Conservation (phyloP, 2,888 invertebrate species). For the Saturnia japonica region DNA sequence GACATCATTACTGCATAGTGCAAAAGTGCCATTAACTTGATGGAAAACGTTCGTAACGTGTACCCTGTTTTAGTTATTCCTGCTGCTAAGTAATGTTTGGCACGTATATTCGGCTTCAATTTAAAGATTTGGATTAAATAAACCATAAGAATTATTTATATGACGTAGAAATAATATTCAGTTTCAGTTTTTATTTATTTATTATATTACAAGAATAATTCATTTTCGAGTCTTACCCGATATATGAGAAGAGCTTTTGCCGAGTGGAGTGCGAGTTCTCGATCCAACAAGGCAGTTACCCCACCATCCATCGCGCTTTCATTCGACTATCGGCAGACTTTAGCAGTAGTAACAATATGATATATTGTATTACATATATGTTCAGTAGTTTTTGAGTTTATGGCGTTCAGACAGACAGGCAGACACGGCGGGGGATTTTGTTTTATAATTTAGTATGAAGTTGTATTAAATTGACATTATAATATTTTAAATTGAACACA, state of each 20-base stretch:
- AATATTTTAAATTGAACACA: neutral
- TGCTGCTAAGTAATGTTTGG: neutral
- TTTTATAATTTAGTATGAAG: too few species aligned
- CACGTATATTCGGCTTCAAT: neutral
- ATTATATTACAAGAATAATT: neutral
- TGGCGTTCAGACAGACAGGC: too few species aligned
- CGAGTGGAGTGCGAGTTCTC: neutral
- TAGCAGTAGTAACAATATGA: too few species aligned
- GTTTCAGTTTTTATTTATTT: neutral
- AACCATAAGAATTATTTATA: neutral
- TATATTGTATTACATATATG: neutral
- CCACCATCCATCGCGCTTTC: neutral
- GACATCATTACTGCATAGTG: constrained; percentile 20
- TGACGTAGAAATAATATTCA: neutral
- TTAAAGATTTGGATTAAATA: neutral
- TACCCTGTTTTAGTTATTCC: neutral
- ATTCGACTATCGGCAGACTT: too few species aligned
- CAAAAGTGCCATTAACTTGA: constrained; percentile 17
- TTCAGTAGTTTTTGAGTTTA: too few species aligned
- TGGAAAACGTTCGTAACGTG: constrained; percentile 15
- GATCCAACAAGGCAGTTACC: neutral
- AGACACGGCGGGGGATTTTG: too few species aligned
- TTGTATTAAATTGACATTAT: too few species aligned
- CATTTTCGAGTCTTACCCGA: neutral
- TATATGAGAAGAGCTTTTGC: neutral